Percentiles rank a stretch among this genome's conserved stretches.
phyloP scores from a whole-genome alignment of 2,797 vertebrate species.

The Liasis olivaceus region DNA sequence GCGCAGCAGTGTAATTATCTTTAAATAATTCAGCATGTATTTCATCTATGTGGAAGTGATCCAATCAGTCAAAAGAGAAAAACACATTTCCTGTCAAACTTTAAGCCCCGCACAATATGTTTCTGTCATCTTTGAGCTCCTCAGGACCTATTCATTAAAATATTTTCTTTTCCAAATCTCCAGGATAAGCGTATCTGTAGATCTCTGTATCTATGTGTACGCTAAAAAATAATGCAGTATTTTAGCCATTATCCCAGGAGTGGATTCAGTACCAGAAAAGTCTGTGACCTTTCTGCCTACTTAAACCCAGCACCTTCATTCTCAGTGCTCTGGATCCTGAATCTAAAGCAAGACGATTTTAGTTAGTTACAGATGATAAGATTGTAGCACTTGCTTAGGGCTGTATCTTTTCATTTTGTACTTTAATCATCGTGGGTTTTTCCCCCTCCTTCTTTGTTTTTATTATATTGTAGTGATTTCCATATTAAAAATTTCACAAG shows the following conservation, averaged over 20 bases:
- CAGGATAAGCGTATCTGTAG: background rate
- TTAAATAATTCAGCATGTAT: constrained; percentile 80
- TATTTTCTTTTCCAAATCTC: constrained; percentile 58
- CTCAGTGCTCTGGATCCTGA: constrained; percentile 12
- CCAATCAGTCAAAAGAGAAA: constrained; percentile 69
- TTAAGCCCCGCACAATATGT: constrained; percentile 48
- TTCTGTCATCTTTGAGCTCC: constrained; percentile 64
- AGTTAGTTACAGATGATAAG: constrained; percentile 39
- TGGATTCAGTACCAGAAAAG: background rate
- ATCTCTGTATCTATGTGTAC: background rate
- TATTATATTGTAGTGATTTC: constrained; percentile 45
- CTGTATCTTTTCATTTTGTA: constrained; percentile 28
- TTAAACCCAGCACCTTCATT: background rate
- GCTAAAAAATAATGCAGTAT: background rate
- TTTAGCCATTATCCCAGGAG: background rate
- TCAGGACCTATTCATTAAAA: constrained; percentile 50
- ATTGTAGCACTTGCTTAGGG: constrained; percentile 29
- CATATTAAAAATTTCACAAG: constrained; percentile 14
- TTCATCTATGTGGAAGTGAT: constrained; percentile 75
- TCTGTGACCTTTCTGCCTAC: background rate
- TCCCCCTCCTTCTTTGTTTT: constrained; percentile 18
- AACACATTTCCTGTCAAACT: constrained; percentile 58
- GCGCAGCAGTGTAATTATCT: constrained; percentile 76
- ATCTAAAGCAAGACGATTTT: constrained; percentile 28
- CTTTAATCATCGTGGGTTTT: constrained; percentile 29